Evolutionary conservation across 2,888 invertebrate species (phyloP).

Genomic region (Leucophenga montana): DNA sequence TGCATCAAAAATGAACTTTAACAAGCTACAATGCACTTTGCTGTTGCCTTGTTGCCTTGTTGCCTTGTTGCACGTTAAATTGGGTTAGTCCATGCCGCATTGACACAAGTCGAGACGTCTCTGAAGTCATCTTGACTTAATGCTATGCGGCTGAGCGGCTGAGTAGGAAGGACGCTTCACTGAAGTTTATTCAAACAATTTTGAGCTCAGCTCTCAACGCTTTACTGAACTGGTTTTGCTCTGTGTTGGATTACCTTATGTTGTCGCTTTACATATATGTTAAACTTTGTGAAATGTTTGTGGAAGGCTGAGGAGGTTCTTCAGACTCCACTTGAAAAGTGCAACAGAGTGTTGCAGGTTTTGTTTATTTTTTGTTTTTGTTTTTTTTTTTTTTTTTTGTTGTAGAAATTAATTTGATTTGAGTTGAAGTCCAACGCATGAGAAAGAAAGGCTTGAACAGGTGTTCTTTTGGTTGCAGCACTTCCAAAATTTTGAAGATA

Average conservation of each 20-base stretch:
- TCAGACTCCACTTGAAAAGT: too few species aligned
- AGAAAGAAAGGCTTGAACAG: background rate
- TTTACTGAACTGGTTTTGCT: conserved; percentile 12
- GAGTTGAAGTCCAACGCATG: background rate
- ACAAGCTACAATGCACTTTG: conserved; percentile 49
- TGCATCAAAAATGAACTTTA: conserved; percentile 68
- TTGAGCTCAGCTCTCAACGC: conserved; percentile 1
- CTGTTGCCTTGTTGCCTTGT: background rate
- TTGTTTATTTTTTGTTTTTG: background rate
- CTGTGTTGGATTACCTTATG: conserved; percentile 20
- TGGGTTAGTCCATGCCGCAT: background rate
- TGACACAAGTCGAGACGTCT: background rate
- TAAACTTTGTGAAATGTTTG: conserved; percentile 25
- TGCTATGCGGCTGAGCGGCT: background rate
- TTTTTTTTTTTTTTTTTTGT: conserved; percentile 6
- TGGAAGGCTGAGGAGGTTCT: background rate
- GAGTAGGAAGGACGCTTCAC: conserved; percentile 18
- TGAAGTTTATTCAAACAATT: conserved; percentile 11
- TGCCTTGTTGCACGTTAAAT: background rate
- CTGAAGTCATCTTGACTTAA: background rate
- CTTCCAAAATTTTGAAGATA: background rate
- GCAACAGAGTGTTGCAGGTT: conserved; percentile 3
- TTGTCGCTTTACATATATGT: conserved; percentile 26
- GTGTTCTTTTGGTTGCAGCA: conserved; percentile 10
- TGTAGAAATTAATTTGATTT: conserved; percentile 27